Evolutionary conservation across 2,797 vertebrate genomes (phyloP), one percentile per base, ranked within the genome.

Genomic region (Premnoplex brunnescens): DNA sequence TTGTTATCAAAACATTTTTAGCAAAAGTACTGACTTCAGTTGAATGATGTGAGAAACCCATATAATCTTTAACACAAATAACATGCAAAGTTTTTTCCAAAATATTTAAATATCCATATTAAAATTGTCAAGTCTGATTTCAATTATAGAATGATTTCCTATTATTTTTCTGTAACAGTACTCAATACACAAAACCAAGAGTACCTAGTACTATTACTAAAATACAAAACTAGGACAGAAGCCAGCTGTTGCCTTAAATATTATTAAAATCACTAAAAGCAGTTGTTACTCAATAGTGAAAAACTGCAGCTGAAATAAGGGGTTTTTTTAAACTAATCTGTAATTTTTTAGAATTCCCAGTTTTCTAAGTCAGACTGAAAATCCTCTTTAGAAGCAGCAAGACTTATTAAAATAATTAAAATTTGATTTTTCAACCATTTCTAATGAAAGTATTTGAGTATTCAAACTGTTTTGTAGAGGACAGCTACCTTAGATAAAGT

Each of bases 31-130:
- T 60, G 9, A 12, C 85, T 89, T 67, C 36, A 56, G 32, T 22
- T 44, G 41, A 67, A 32, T 60, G 4, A 27, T 21, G 3, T n/a
- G 74, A 77, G 41, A 88, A 77, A 49, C 13, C 5, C 36, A 76
- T 13, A 44, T 10, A 49, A 81, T 4, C 13, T 59, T 73, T 69
- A 77, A 74, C 8, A 66, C 32, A 80, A 90, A 73, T 52, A 75
- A 28, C 9, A 0, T 13, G n/a, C 2, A 1, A 28, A 1, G 26
- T 77, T 63, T 73, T 56, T 12, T 22, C 44, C 0, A 7, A 72
- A 54, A 36, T 68, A 41, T 32, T 44, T 43, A 34, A 79, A 58
- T 2, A 12, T 32, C 7, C 6, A 28, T 23, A 3, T 74, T 62
- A 48, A 81, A 89, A 85, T 39, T 26, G 4, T 41, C 19, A 46